Evolutionary conservation across 2,888 invertebrate species (phyloP), one percentile per base, ranked within the genome.

Genomic region (Stictocephala bisonia): DNA sequence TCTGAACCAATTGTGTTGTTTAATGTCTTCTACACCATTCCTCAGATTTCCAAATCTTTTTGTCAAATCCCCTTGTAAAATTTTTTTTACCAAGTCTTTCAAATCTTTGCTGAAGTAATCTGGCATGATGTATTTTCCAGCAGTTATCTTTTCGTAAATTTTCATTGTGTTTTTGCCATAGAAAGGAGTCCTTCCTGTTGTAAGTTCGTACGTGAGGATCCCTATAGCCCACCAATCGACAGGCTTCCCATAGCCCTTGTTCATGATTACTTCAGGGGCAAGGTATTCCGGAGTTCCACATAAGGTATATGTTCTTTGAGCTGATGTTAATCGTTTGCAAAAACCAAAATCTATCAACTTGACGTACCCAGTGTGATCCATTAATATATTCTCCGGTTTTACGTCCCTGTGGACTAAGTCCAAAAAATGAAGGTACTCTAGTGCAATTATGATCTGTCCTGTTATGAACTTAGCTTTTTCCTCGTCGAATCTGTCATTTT

Each of bases 221-320:
- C 95, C 98, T 77, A 95, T 90, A 0, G 97, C 93, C 98, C 98
- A 98, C 96, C 97, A 99, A 82, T 99, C 98, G 0, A 96, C 97
- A 0, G 95, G 93, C 80, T 90, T 91, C 64, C 95, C 95, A 84
- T 99, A 97, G 0, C 97, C 97, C 84, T 94, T 95, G 74, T 93
- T 93, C 78, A 95, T 87, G 15, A 78, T 73, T 31, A 75, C 74
- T 79, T 88, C 88, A 26, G 85, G 84, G 0, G 89, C 89, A 51
- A 90, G 81, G 79, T 89, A 89, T 80, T 88, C 88, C 0, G 89
- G 88, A 0, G 89, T 89, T 1, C 88, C 88, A 80, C 88, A 88
- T 67, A 88, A 77, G 0, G 86, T 88, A 85, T 86, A 88, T 3
- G 87, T 88, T 27, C 82, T 74, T 11, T 29, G 15, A 11, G n/a